Percentiles rank a stretch among this genome's conserved stretches.
phyloP scores from a whole-genome alignment of 2,797 vertebrate species.

The Todus mexicanus region DNA sequence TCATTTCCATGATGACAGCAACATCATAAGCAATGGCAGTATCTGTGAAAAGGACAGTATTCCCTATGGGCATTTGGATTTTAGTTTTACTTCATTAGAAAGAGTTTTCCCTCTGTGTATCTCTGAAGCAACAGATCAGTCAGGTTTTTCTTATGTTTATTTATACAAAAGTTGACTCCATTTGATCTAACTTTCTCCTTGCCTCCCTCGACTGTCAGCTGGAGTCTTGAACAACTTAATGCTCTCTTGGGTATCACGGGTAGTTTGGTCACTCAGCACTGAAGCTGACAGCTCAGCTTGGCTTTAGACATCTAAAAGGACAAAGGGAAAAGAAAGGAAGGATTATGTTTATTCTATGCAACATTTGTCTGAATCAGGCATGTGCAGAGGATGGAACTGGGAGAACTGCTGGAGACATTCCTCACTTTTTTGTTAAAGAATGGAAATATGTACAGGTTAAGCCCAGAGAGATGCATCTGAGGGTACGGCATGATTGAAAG shows the following conservation, averaged over 20 bases:
- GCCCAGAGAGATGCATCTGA: neutral
- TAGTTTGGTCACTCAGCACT: neutral
- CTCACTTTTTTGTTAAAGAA: neutral
- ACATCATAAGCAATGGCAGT: neutral
- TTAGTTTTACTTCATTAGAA: neutral
- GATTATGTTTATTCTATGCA: neutral
- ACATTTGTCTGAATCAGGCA: neutral
- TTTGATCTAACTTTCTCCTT: neutral
- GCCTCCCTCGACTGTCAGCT: neutral
- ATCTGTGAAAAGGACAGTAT: neutral
- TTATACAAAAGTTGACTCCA: neutral
- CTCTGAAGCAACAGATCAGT: neutral
- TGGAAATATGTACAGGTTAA: neutral
- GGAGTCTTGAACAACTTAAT: neutral
- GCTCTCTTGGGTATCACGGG: neutral
- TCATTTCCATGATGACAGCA: neutral
- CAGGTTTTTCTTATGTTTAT: neutral
- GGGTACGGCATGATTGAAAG: neutral
- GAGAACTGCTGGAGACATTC: neutral
- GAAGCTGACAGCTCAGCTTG: neutral
- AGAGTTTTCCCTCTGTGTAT: neutral
- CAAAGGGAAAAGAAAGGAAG: neutral
- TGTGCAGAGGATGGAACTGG: neutral
- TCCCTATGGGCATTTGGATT: neutral
- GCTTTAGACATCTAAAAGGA: neutral